Evolutionary conservation across 2,888 invertebrate genomes (phyloP).

Genomic region (Nezara viridula): DNA sequence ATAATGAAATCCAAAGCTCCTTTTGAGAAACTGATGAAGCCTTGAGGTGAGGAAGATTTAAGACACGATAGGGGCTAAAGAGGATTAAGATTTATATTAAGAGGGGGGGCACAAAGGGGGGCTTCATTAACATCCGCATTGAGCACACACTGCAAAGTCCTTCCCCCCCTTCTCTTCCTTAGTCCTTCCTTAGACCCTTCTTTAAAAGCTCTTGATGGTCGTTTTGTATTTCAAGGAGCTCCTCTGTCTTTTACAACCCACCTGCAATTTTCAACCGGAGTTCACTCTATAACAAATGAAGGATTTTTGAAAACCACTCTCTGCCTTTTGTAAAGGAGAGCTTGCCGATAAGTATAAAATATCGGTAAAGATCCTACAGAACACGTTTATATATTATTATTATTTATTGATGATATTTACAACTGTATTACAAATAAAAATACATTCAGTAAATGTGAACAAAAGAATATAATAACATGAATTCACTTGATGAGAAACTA

Average conservation of each 20-base stretch:
- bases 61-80: constrained; percentile 20
- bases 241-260: background rate
- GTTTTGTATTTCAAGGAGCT: constrained; percentile 47
- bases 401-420: too few species aligned
- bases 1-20: constrained; percentile 4
- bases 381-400: too few species aligned
- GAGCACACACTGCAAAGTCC: background rate
- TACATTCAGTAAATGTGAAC: too few species aligned
- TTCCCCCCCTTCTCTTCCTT: too few species aligned
- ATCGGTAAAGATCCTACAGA: background rate
- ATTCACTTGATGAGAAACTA: too few species aligned
- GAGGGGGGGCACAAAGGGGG: background rate
- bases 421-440: too few species aligned
- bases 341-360: background rate
- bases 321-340: background rate
- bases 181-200: too few species aligned
- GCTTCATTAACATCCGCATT: constrained; percentile 23
- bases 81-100: constrained; percentile 44
- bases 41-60: constrained; percentile 25
- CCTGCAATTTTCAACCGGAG: background rate
- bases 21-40: constrained; percentile 16
- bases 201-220: constrained; percentile 23
- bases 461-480: too few species aligned
- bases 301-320: background rate
- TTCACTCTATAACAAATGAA: background rate